Evolutionary conservation across 2,113 vertebrate genomes (phyloP), one percentile per base, ranked within the genome.

Genomic region (Ammodytes dubius): DNA sequence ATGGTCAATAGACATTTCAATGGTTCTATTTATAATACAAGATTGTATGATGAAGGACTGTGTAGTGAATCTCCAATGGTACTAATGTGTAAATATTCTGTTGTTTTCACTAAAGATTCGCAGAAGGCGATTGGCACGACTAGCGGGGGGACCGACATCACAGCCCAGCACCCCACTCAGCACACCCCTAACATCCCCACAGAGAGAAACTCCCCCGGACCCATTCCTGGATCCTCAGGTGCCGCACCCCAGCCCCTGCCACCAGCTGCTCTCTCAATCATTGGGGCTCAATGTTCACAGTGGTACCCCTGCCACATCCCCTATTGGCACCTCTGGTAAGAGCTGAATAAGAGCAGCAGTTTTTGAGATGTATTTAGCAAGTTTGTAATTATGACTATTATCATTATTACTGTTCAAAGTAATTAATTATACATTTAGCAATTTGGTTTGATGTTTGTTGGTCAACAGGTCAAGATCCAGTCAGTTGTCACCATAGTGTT

Each of bases 251-350:
- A 94, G 75, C 87, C 96, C 1, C 87, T 96, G 49, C 95, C 96
- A 87, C 93, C 96, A 15, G 96, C 95, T 83, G 95, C 96, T n/a
- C 50, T 97, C 98, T 27, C 97, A 99, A 77, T 96, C 94, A 64
- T 94, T 99, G 74, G 97, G 97, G 66, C 95, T 99, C 45, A 96
- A 79, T 54, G 96, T 97, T 77, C 97, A 99, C 83, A 97, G 92
- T 94, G 96, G 97, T 92, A 99, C 98, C 81, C 98, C 98, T 81
- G 97, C 97, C 95, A 99, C 98, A 91, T 99, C 98, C 75, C 98
- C 98, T 0, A 97, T 99, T 85, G 97, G 98, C 59, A 97, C 97
- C 8, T 93, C 98, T 95, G 98, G 98, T 99, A 94, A 93, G 95
- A 69, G 50, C 50, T 49, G 1, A 43, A 57, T 42, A 2, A 35